These are phyloP conservation scores for Microcebus tavaratra DNA, from an alignment of 2,113 vertebrate genomes.

Conservation along the genomic window DNA sequence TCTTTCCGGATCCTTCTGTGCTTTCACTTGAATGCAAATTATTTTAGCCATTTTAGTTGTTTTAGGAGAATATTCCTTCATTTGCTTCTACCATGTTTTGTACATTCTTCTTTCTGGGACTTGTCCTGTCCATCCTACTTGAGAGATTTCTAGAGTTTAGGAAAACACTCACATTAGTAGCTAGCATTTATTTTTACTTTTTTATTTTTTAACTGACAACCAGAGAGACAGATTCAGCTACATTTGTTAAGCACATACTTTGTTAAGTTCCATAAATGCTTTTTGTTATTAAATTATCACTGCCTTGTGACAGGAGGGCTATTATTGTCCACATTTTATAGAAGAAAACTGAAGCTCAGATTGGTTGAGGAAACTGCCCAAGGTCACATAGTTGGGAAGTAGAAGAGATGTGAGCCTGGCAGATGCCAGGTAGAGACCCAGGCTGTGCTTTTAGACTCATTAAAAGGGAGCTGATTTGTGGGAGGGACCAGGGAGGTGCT, in stretches of 20 bases:
- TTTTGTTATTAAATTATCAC: conserved; percentile 12
- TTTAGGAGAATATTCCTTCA: neutral
- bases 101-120: neutral
- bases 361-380: neutral
- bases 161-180: neutral
- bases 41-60: conserved; percentile 61
- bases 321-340: neutral
- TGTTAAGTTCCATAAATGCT: neutral
- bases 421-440: neutral
- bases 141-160: conserved; percentile 20
- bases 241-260: neutral
- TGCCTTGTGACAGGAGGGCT: neutral
- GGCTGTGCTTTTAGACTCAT: neutral
- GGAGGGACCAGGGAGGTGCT: neutral
- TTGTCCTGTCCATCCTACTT: neutral
- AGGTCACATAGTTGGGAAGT: neutral
- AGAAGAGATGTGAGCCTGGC: neutral
- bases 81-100: neutral
- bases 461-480: neutral
- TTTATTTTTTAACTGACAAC: too few species aligned
- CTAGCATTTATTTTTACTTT: neutral
- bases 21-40: conserved; percentile 54
- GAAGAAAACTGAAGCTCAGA: conserved; percentile 6
- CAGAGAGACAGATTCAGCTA: neutral
- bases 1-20: conserved; percentile 71